Base-by-base conservation (phyloP, 2,888 invertebrate species). In the Thereva nobilitata region DNA sequence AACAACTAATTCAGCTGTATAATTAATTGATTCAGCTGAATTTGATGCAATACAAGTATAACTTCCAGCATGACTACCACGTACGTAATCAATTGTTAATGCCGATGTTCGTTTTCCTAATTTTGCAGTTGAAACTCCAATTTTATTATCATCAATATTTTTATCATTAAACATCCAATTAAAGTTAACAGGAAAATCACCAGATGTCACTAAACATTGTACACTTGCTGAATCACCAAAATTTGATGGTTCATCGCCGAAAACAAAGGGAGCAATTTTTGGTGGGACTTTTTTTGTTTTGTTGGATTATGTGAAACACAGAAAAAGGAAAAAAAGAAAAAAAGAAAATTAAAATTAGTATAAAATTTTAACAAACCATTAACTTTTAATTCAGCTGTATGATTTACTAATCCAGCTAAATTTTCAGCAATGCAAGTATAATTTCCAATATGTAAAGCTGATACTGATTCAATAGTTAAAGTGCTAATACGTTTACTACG, bases 401-500 rank as follows among this genome's bases (percentile, higher is more conserved):
- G 87, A 72, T 86, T 86, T 73, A 87, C 85, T 71, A 82, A 82
- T 74, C 91, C 92, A 67, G 90, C 91, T 72, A 84, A 84, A 81
- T 92, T 92, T 80, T 86, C 85, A 66, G 89, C 90, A 72, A 85
- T 82, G 78, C 91, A 91, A 72, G 89, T 88, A 80, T 91, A 92
- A 78, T 89, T 89, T 69, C 91, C 91, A 68, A 86, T 86, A 80
- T 91, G 89, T 74, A 85, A 85, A 72, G 87, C 87, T 74, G 85
- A 83, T 66, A 89, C 87, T 5, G 88, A 85, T 73, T 87, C 86
- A 74, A 91, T 89, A 75, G 86, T 88, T 74, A 91, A 82, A 59
- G 82, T 80, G 71, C 83, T 83, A 54, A 84, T 83, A 70, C 84
- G 81, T 75, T 84, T 83, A 67, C 84, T 84, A 70, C 78, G 75